phyloP scores from a whole-genome alignment of 2,888 invertebrate species.

The Dicyrtoma fusca region DNA sequence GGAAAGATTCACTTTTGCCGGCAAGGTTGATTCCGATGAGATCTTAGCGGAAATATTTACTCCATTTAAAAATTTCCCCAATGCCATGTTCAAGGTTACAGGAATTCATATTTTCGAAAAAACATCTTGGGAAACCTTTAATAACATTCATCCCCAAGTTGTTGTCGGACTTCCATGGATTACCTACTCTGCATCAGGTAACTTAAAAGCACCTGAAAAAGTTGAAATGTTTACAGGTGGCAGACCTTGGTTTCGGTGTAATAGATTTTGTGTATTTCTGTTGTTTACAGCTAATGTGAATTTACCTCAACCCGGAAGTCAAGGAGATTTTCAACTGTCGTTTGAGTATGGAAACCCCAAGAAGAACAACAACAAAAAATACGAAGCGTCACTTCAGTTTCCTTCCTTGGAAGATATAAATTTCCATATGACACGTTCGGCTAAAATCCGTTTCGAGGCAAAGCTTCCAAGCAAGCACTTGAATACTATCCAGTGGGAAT shows the following conservation, averaged over 20 bases:
- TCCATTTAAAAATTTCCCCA: slow-evolving; percentile 49
- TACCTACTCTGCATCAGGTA: slow-evolving; percentile 47
- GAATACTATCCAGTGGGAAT: slow-evolving; percentile 42
- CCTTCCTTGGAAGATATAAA: slow-evolving; percentile 45
- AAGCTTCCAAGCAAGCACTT: slow-evolving; percentile 36
- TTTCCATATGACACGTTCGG: slow-evolving; percentile 43
- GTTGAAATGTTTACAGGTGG: background rate
- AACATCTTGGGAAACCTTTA: slow-evolving; percentile 32
- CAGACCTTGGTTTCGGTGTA: background rate
- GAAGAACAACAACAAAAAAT: slow-evolving; percentile 17
- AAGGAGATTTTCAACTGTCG: slow-evolving; percentile 42
- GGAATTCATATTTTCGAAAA: slow-evolving; percentile 44
- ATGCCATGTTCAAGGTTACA: slow-evolving; percentile 44
- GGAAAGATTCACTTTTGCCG: slow-evolving; percentile 50
- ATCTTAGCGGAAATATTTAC: slow-evolving; percentile 49
- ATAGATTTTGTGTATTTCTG: no score
- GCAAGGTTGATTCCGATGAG: slow-evolving; percentile 47
- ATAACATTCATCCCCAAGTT: slow-evolving; percentile 45
- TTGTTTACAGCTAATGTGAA: slow-evolving; percentile 41
- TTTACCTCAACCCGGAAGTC: slow-evolving; percentile 33
- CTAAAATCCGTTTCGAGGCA: slow-evolving; percentile 25
- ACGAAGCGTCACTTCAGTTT: slow-evolving; percentile 40
- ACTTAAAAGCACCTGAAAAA: slow-evolving; percentile 15
- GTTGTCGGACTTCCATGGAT: slow-evolving; percentile 50
- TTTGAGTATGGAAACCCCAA: slow-evolving; percentile 24